phyloP scores from a whole-genome alignment of 2,797 vertebrate species.

The Pelochelys cantorii region DNA sequence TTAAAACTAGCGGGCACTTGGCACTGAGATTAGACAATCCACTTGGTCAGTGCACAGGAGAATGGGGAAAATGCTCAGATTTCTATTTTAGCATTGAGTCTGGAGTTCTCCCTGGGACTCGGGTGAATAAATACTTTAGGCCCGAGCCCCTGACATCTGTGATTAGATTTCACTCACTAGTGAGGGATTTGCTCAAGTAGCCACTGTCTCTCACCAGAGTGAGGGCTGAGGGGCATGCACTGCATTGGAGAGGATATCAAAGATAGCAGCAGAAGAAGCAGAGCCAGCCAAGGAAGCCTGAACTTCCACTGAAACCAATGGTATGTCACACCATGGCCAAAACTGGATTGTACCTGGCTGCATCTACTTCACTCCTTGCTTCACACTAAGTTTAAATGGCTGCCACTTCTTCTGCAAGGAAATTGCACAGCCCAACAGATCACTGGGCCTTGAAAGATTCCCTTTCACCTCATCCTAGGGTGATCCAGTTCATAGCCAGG shows the following conservation, averaged over 20 bases:
- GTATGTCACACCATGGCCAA: conserved; percentile 15
- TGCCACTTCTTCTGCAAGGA: not conserved
- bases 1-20: conserved; percentile 71
- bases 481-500: not conserved
- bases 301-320: not conserved
- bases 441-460: not conserved
- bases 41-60: conserved; percentile 69
- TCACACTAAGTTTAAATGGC: not conserved
- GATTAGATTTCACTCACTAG: conserved; percentile 68
- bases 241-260: conserved; percentile 44
- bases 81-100: conserved; percentile 51
- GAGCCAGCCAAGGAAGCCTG: conserved; percentile 43
- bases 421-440: not conserved
- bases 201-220: conserved; percentile 41
- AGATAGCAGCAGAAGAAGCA: not conserved
- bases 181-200: conserved; percentile 50
- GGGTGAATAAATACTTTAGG: conserved; percentile 67
- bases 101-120: conserved; percentile 22
- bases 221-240: conserved; percentile 38
- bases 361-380: not conserved
- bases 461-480: not conserved
- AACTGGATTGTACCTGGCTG: conserved; percentile 1
- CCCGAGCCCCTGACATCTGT: conserved; percentile 67
- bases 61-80: conserved; percentile 45
- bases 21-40: conserved; percentile 79